Evolutionary conservation across 2,888 invertebrate genomes (phyloP).

Genomic region (Amaurobius ferox): DNA sequence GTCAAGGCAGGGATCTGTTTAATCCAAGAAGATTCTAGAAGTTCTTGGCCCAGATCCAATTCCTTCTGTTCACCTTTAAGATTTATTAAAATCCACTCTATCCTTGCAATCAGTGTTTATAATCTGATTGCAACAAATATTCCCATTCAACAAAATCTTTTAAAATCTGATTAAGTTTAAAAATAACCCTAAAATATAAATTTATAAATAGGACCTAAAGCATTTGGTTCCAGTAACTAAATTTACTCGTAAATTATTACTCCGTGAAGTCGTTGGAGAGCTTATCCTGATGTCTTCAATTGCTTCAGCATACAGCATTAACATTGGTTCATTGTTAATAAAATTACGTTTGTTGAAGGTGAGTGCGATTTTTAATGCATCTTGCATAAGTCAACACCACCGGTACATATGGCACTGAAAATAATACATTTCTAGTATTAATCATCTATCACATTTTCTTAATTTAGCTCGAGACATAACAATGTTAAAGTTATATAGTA

Average conservation of each 20-base stretch:
- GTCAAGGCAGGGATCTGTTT: conserved; percentile 42
- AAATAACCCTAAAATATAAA: neutral
- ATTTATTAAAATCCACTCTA: neutral
- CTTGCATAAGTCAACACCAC: too few relatives aligned
- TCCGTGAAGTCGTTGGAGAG: conserved; percentile 17
- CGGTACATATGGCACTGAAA: neutral
- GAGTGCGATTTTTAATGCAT: neutral
- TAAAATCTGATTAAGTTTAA: neutral
- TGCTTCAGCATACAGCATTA: conserved; percentile 37
- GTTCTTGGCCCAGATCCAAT: conserved; percentile 38
- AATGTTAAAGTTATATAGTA: too few relatives aligned
- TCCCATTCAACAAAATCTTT: neutral
- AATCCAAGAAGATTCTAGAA: conserved; percentile 58
- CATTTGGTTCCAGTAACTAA: neutral
- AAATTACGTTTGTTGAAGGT: conserved; percentile 57
- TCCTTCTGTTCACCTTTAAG: neutral
- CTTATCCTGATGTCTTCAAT: conserved; percentile 54
- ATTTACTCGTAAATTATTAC: neutral
- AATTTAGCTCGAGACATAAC: too few relatives aligned
- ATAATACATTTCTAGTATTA: too few relatives aligned
- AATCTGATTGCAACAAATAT: conserved; percentile 46
- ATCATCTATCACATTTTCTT: too few relatives aligned
- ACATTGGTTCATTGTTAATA: conserved; percentile 44
- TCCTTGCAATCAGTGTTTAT: conserved; percentile 45
- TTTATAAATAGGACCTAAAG: neutral